Evolutionary conservation across 2,888 invertebrate genomes (phyloP).

Genomic region (Lithophane semibrunnea): DNA sequence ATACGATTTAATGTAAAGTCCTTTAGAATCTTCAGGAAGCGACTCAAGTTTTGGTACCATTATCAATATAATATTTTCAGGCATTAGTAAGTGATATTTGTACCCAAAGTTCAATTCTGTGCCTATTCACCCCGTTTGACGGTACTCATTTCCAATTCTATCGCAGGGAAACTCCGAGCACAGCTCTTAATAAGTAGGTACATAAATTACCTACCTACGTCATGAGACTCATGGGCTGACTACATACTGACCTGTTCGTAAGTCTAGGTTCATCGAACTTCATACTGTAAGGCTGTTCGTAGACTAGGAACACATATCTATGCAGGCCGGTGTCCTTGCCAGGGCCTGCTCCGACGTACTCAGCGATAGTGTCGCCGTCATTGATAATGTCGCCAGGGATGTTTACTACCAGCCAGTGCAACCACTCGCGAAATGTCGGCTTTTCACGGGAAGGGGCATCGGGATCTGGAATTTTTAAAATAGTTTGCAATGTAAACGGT

Average conservation of each 20-base stretch:
- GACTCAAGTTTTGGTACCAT: too few species aligned
- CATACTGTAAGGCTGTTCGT: slow-evolving; percentile 91
- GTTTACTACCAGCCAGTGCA: slow-evolving; percentile 69
- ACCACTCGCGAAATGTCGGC: slow-evolving; percentile 50
- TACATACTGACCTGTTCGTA: slow-evolving; percentile 84
- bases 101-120: too few species aligned
- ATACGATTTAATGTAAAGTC: too few species aligned
- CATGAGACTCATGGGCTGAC: background rate
- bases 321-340: slow-evolving; percentile 93
- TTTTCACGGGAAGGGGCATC: slow-evolving; percentile 59
- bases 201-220: background rate
- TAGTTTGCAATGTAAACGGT: too few species aligned
- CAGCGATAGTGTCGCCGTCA: slow-evolving; percentile 46
- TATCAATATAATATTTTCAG: too few species aligned
- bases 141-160: too few species aligned
- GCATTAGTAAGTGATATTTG: too few species aligned
- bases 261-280: slow-evolving; percentile 88
- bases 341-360: slow-evolving; percentile 82
- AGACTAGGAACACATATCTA: slow-evolving; percentile 94
- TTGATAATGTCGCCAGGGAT: slow-evolving; percentile 36
- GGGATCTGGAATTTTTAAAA: slow-evolving; percentile 9
- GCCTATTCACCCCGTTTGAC: too few species aligned
- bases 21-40: too few species aligned
- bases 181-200: too few species aligned
- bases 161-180: background rate